These are phyloP conservation scores for Grantiella picta DNA, from an alignment of 2,113 vertebrate genomes.

Conservation along the genomic window DNA sequence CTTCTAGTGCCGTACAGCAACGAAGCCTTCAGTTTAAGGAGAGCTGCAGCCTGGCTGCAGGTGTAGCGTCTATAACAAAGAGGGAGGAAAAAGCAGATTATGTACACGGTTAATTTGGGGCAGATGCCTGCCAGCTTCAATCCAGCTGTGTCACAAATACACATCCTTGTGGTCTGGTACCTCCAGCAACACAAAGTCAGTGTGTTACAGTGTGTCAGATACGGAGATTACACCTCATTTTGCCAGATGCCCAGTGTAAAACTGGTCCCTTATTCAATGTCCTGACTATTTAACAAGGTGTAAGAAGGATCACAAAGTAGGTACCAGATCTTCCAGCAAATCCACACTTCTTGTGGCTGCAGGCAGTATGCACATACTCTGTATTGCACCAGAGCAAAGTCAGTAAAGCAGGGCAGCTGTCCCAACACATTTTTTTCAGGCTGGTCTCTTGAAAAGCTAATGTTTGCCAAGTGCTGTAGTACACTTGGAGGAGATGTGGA, in stretches of 20 bases:
- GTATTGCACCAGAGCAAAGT: neutral
- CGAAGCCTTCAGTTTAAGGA: neutral
- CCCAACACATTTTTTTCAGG: neutral
- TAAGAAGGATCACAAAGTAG: fast-evolving
- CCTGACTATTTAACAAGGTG: neutral
- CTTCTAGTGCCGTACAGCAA: neutral
- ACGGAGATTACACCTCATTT: neutral
- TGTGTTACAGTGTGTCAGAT: neutral
- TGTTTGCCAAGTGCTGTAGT: neutral
- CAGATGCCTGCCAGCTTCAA: neutral
- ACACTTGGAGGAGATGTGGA: neutral
- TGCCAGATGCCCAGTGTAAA: neutral
- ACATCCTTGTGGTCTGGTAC: neutral
- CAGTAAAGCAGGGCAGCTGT: neutral
- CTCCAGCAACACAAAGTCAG: neutral
- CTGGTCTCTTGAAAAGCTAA: neutral
- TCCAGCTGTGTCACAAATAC: neutral
- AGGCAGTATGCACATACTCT: neutral
- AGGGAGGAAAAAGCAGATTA: neutral
- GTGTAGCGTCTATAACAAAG: neutral
- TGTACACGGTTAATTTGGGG: neutral
- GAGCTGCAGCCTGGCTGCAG: neutral
- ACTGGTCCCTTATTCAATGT: neutral
- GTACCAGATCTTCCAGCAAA: neutral
- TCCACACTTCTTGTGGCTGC: neutral